phyloP scores from a whole-genome alignment of 2,113 vertebrate species.

The Oostethus manadensis region DNA sequence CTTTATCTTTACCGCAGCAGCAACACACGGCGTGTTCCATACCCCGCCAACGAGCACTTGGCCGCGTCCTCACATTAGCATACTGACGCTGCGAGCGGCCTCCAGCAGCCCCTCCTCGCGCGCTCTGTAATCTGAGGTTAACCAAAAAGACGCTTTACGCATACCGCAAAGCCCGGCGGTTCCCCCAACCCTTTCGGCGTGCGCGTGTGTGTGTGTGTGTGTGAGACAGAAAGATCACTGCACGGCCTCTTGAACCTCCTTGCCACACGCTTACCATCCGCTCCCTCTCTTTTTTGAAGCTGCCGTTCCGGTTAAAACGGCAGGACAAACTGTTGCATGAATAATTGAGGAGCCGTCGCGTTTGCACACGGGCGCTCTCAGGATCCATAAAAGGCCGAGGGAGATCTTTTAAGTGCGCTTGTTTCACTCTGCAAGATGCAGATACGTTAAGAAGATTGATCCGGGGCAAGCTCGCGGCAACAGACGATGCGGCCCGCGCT shows the following conservation, averaged over 20 bases:
- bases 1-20: no score
- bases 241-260: neutral
- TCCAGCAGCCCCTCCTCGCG: conserved; percentile 32
- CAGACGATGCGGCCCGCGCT: no score
- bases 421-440: conserved; percentile 5
- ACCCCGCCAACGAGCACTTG: neutral
- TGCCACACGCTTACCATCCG: neutral
- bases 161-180: conserved; percentile 17
- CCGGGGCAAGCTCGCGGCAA: neutral
- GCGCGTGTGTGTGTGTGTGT: neutral
- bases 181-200: no score
- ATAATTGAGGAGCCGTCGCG: neutral
- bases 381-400: conserved; percentile 3
- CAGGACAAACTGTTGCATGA: conserved; percentile 4
- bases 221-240: neutral
- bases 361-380: neutral
- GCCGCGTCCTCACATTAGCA: conserved; percentile 14
- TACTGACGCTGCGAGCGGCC: conserved; percentile 33
- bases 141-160: conserved; percentile 39
- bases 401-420: neutral
- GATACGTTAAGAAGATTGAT: conserved; percentile 6
- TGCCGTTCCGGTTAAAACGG: neutral
- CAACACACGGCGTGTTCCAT: no score
- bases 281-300: neutral
- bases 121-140: conserved; percentile 60